Evolutionary conservation across 2,797 vertebrate species (phyloP).

Genomic region (Schizopygopsis malacanthus): DNA sequence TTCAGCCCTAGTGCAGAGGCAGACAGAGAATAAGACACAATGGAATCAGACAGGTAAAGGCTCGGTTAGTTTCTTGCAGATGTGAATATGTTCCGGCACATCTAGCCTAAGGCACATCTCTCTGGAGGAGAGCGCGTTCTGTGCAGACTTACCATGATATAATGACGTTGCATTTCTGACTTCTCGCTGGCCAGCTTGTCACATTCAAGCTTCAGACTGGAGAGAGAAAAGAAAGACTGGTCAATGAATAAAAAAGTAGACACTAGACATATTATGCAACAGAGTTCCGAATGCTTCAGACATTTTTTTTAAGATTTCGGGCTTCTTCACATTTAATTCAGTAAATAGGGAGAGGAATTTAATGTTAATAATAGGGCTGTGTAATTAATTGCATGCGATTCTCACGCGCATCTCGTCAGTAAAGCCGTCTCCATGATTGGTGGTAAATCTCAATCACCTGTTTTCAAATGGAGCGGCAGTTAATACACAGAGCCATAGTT

Average conservation of each 20-base stretch:
- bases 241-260: not conserved
- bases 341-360: not conserved
- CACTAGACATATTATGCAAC: conserved; percentile 20
- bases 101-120: conserved; percentile 25
- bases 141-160: conserved; percentile 83
- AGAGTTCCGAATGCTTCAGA: not conserved
- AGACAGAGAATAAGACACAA: conserved; percentile 26
- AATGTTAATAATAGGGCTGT: not conserved
- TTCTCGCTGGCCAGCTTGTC: conserved; percentile 98
- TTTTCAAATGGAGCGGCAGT: too few relatives aligned
- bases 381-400: too few relatives aligned
- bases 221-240: conserved; percentile 27
- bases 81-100: conserved; percentile 13
- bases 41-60: conserved; percentile 27
- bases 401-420: too few relatives aligned
- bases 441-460: too few relatives aligned
- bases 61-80: conserved; percentile 17
- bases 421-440: too few relatives aligned
- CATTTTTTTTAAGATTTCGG: not conserved
- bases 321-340: not conserved
- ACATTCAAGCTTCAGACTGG: conserved; percentile 89
- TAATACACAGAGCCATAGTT: too few relatives aligned
- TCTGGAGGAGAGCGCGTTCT: conserved; percentile 43
- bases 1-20: not conserved
- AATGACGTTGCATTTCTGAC: conserved; percentile 99